Evolutionary conservation across 2,113 vertebrate genomes (phyloP).

Genomic region (Paratilapia polleni): DNA sequence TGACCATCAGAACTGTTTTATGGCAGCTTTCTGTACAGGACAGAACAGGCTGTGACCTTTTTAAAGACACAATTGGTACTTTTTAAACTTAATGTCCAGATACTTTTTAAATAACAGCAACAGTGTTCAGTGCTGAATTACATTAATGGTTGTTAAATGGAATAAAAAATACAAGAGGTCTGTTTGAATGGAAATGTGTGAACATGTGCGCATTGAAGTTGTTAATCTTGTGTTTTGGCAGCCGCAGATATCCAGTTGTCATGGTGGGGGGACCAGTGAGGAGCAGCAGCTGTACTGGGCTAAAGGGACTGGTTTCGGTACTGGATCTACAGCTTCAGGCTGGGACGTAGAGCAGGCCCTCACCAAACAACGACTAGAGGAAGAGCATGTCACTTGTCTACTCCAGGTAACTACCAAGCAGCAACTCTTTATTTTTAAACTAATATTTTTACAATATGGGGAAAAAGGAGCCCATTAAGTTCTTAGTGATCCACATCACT

Average conservation of each 20-base stretch:
- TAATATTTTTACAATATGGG: neutral
- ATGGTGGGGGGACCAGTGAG: conserved; percentile 88
- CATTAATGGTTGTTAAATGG: neutral
- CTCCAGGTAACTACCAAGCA: conserved; percentile 81
- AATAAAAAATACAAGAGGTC: neutral
- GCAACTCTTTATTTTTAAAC: neutral
- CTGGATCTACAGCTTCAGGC: conserved; percentile 96
- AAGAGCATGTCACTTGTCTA: conserved; percentile 97
- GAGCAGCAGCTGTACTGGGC: conserved; percentile 99
- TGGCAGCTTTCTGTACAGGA: too few relatives aligned
- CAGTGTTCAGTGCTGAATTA: neutral
- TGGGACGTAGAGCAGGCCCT: conserved; percentile 99
- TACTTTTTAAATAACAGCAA: neutral
- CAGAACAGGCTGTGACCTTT: too few relatives aligned
- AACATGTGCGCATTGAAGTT: neutral
- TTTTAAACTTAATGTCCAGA: neutral
- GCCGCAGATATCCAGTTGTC: conserved; percentile 92
- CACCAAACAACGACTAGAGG: conserved; percentile 97
- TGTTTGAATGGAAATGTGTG: neutral
- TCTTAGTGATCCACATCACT: neutral
- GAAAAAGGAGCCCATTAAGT: neutral
- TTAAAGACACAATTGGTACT: too few relatives aligned
- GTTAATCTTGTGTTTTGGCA: conserved; percentile 44
- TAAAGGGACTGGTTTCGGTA: conserved; percentile 98
- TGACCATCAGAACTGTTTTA: too few relatives aligned